Conservation (phyloP, 2,113 vertebrate genomes). For the Boleophthalmus pectinirostris region DNA sequence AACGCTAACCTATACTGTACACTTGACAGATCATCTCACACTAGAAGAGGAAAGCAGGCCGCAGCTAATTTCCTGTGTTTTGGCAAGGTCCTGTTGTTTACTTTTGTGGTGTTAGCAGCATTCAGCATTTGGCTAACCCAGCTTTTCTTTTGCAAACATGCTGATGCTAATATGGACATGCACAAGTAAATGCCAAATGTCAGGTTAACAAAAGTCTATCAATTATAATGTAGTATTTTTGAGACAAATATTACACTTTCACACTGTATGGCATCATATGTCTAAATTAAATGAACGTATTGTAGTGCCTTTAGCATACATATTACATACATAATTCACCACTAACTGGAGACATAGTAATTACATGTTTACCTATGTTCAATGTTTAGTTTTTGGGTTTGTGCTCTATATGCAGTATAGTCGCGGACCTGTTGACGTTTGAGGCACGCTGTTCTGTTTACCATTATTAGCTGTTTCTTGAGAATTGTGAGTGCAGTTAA, state of each 20-base stretch:
- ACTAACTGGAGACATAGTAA: no score
- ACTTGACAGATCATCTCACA: conserved; percentile 21
- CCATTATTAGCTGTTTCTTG: no score
- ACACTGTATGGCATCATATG: not conserved
- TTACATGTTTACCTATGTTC: no score
- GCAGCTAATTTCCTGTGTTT: conserved; percentile 65
- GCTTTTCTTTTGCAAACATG: conserved; percentile 38
- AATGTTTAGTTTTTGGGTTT: no score
- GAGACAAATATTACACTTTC: not conserved
- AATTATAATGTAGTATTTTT: not conserved
- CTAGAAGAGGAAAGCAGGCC: conserved; percentile 47
- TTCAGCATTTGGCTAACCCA: not conserved
- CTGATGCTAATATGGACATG: conserved; percentile 28
- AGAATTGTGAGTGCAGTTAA: no score
- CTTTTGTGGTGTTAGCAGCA: conserved; percentile 1
- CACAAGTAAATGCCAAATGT: no score
- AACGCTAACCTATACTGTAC: conserved; percentile 8
- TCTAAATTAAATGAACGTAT: not conserved
- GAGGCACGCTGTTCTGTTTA: no score
- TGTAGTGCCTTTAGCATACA: no score
- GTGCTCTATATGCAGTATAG: no score
- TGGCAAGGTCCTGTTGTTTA: conserved; percentile 35
- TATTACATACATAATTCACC: no score
- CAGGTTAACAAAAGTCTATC: no score
- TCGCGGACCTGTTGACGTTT: no score